These are phyloP conservation scores for Tetragonula carbonaria DNA, from an alignment of 2,888 invertebrate genomes.

Conservation along the genomic window DNA sequence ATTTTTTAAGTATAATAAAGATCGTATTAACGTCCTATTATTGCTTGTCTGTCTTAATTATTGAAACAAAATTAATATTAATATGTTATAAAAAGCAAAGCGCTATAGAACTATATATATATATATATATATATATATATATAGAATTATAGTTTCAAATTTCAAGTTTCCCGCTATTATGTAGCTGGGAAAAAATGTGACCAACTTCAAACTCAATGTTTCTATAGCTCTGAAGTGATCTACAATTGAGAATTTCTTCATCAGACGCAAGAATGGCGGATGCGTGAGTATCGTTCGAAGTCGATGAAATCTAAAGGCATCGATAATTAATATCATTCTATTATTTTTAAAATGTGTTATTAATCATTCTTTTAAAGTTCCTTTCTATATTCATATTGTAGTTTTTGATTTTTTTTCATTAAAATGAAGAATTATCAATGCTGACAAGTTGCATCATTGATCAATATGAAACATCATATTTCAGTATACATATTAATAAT, in stretches of 20 bases:
- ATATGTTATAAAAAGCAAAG: neutral
- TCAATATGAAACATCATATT: constrained; percentile 21
- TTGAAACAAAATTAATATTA: neutral
- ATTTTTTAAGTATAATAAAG: constrained; percentile 34
- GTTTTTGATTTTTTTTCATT: constrained; percentile 48
- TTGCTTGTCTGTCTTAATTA: constrained; percentile 5
- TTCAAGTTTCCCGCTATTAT: constrained; percentile 33
- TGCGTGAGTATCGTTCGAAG: constrained; percentile 74
- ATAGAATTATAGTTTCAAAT: neutral
- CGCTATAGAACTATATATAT: neutral
- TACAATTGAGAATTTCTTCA: constrained; percentile 63
- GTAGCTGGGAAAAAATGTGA: neutral
- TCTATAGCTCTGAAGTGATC: constrained; percentile 24
- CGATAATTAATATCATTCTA: constrained; percentile 50
- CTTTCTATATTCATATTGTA: constrained; percentile 46
- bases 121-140: too few species aligned
- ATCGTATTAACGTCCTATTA: constrained; percentile 13
- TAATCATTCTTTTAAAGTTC: constrained; percentile 27
- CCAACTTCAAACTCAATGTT: constrained; percentile 27
- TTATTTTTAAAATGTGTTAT: constrained; percentile 13
- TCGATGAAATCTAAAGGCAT: constrained; percentile 75
- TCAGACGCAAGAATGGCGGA: constrained; percentile 77
- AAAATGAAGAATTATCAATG: constrained; percentile 18
- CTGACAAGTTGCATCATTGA: constrained; percentile 24
- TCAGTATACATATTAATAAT: neutral